Percentiles rank a stretch among this genome's conserved stretches.
Evolutionary conservation across 2,888 invertebrate species (phyloP).

Genomic region (Cylloceria caligata): DNA sequence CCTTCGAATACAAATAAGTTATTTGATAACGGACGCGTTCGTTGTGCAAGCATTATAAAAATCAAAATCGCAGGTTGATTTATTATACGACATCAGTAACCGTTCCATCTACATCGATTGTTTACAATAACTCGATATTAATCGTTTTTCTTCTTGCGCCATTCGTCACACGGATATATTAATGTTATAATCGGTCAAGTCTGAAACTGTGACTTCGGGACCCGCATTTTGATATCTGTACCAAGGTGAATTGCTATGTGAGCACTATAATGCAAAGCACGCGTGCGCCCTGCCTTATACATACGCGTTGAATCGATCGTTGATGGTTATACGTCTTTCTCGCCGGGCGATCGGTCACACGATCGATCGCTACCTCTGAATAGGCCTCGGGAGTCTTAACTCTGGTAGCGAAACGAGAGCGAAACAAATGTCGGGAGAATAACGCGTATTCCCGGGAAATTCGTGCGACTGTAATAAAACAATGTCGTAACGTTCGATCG

Average conservation of each 20-base stretch:
- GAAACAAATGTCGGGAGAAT: constrained; percentile 56
- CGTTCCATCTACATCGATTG: not conserved
- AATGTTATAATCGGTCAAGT: constrained; percentile 23
- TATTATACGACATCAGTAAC: not conserved
- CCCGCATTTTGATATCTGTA: constrained; percentile 52
- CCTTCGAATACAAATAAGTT: constrained; percentile 12
- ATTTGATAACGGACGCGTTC: constrained; percentile 32
- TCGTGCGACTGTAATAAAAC: constrained; percentile 75
- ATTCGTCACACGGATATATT: constrained; percentile 30
- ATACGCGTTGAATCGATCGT: constrained; percentile 32
- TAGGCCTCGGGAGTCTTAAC: not conserved
- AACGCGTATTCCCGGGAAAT: constrained; percentile 61
- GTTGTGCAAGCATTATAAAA: constrained; percentile 29
- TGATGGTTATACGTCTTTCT: constrained; percentile 26
- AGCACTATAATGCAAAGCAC: constrained; percentile 15
- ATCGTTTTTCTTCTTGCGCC: constrained; percentile 23
- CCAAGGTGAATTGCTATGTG: constrained; percentile 36
- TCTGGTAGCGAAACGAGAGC: constrained; percentile 32
- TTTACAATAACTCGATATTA: constrained; percentile 14
- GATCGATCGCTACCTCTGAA: constrained; percentile 41
- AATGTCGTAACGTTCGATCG: constrained; percentile 73
- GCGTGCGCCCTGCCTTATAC: constrained; percentile 30
- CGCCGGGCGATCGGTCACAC: constrained; percentile 48
- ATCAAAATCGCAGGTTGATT: constrained; percentile 17
- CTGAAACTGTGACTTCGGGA: constrained; percentile 15